A percentile compares a stretch with the other conserved stretches of the same genome.
Evolutionary conservation across 2,888 invertebrate species (phyloP).

Genomic region (Clostera curtula): DNA sequence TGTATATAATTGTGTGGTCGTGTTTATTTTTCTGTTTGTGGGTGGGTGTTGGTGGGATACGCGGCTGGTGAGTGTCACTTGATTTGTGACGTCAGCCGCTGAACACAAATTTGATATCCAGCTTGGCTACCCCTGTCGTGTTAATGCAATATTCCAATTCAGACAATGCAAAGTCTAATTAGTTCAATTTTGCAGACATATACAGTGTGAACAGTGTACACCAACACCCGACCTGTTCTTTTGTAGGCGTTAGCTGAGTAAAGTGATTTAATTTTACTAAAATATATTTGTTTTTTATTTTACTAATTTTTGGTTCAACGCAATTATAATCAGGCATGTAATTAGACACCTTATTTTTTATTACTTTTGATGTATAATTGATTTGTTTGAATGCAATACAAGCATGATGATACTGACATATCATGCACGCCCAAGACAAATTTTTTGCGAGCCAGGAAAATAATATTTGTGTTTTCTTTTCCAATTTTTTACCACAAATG

Average conservation of each 20-base stretch:
- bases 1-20: constrained; percentile 18
- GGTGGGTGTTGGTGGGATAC: constrained; percentile 25
- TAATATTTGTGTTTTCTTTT: constrained; percentile 64
- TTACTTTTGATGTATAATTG: constrained; percentile 2
- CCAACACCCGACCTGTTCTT: constrained; percentile 39
- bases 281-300: constrained; percentile 19
- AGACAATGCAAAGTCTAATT: no score
- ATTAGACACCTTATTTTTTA: constrained; percentile 19
- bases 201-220: no score
- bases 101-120: no score
- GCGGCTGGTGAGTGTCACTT: constrained; percentile 6
- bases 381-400: constrained; percentile 13
- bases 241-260: constrained; percentile 38
- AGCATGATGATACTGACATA: constrained; percentile 17
- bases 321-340: constrained; percentile 26
- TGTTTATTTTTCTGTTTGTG: constrained; percentile 19
- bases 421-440: constrained; percentile 21
- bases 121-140: no score
- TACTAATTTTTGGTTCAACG: constrained; percentile 18
- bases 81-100: no score
- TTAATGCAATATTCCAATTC: no score
- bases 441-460: constrained; percentile 36
- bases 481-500: constrained; percentile 48
- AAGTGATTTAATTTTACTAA: constrained; percentile 26
- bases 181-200: no score